These are phyloP conservation scores for Cordilura impudica DNA, from an alignment of 2,888 invertebrate species.

Conservation along the genomic window DNA sequence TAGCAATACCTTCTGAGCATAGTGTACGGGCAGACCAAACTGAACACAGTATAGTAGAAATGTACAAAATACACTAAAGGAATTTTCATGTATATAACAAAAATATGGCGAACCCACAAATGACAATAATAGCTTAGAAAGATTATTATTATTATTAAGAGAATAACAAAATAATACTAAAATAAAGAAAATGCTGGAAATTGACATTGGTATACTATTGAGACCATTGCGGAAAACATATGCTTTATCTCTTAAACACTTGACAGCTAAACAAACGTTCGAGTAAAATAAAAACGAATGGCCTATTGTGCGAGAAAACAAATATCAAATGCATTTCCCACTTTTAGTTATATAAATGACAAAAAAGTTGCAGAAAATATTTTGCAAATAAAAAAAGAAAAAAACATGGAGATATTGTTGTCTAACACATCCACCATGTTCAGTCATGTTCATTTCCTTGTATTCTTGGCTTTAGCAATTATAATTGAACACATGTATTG, in stretches of 20 bases:
- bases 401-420: not conserved
- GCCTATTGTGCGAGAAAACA: not conserved
- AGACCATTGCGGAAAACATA: not conserved
- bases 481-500: conserved; percentile 30
- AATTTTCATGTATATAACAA: not conserved
- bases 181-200: not conserved
- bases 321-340: not conserved
- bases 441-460: not conserved
- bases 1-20: too few relatives aligned
- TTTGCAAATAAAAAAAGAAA: not conserved
- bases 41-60: too few relatives aligned
- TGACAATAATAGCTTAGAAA: conserved; percentile 33
- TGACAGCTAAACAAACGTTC: not conserved
- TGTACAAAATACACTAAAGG: not conserved
- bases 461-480: conserved; percentile 21
- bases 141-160: conserved; percentile 41
- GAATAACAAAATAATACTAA: not conserved
- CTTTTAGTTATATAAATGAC: conserved; percentile 25
- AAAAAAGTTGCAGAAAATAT: not conserved
- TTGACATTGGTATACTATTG: not conserved
- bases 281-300: conserved; percentile 3
- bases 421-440: not conserved
- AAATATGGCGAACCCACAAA: conserved; percentile 29
- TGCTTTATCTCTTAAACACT: not conserved
- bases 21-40: too few relatives aligned